Evolutionary conservation across 2,888 invertebrate species (phyloP).

Genomic region (Platynereis dumerilii): DNA sequence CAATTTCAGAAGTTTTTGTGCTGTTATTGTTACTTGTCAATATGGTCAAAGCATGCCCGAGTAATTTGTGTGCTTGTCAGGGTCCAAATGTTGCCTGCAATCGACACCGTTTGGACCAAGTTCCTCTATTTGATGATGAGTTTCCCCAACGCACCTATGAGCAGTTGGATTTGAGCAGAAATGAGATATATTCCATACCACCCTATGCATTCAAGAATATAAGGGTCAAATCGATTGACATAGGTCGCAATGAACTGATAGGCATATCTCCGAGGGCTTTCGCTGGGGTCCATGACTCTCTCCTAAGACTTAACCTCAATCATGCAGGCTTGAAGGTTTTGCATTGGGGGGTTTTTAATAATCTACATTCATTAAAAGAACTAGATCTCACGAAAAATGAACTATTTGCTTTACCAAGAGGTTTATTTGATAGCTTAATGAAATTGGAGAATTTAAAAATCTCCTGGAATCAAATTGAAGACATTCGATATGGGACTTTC

Average conservation of each 20-base stretch:
- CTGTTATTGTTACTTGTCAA: too few relatives aligned
- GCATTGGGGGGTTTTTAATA: slow-evolving; percentile 37
- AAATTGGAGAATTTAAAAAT: slow-evolving; percentile 29
- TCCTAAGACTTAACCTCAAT: slow-evolving; percentile 30
- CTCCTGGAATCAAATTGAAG: slow-evolving; percentile 29
- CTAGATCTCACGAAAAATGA: slow-evolving; percentile 33
- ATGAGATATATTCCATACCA: slow-evolving; percentile 33
- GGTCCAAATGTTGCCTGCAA: slow-evolving; percentile 27
- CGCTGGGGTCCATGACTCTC: slow-evolving; percentile 30
- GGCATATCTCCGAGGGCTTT: slow-evolving; percentile 38
- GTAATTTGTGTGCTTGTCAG: slow-evolving; percentile 31
- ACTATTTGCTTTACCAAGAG: slow-evolving; percentile 35
- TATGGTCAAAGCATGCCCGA: slow-evolving; percentile 26
- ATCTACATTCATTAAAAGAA: slow-evolving; percentile 22
- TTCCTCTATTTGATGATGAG: slow-evolving; percentile 28
- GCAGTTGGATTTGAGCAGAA: slow-evolving; percentile 31
- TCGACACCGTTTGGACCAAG: slow-evolving; percentile 24
- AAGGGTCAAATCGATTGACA: slow-evolving; percentile 22
- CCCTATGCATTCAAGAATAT: slow-evolving; percentile 32
- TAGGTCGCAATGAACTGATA: slow-evolving; percentile 34
- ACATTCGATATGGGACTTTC: slow-evolving; percentile 25
- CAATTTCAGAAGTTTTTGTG: too few relatives aligned
- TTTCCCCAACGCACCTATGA: slow-evolving; percentile 19
- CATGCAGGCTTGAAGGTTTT: slow-evolving; percentile 30
- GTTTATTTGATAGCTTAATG: slow-evolving; percentile 32